Evolutionary conservation across 2,113 vertebrate species (phyloP), one percentile per base, ranked within the genome.

Genomic region (Coregonus clupeaformis): DNA sequence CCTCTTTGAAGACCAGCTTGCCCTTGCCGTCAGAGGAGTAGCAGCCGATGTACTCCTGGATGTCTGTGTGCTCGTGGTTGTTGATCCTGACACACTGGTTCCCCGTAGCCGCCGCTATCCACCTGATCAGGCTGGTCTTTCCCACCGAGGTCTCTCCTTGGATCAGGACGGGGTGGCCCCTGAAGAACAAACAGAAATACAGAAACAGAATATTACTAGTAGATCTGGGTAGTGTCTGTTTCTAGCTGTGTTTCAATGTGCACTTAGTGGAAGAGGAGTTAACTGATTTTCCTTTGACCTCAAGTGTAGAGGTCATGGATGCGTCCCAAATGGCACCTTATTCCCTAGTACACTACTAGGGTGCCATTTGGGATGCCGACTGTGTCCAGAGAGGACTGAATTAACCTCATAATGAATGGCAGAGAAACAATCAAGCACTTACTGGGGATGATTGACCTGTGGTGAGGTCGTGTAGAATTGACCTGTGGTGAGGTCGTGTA

Each of bases 21-120:
- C 97, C 98, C 2, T 91, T 87, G 45, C 93, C 82, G n/a, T 97
- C 93, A 0, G 97, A 97, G 0, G 96, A 96, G 12, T 99, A 99
- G 86, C 98, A 98, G 82, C 98, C 97, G 47, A 99, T 95, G 84
- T 99, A 99, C 64, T 99, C 98, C 80, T 99, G 98, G 87, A 99
- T 97, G 85, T 99, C 98, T 0, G 98, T 99, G 86, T 99, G 97
- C 76, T 99, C 98, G 0, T 99, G 98, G 85, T 99, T 99, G 81
- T 99, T 99, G 90, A 99, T 98, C 57, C 98, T 92, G 55, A 99
- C 95, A 72, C 96, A 99, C 29, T 97, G 95, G 91, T 99, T 99
- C 16, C 97, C 97, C 2, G 95, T 96, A 71, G 97, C 91, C 66
- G 93, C 88, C 20, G 97, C 96, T 66, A 99, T 83, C 97, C 96